These are phyloP conservation scores for Chionoecetes opilio DNA, from an alignment of 1,140 invertebrate genomes.

Conservation along the genomic window DNA sequence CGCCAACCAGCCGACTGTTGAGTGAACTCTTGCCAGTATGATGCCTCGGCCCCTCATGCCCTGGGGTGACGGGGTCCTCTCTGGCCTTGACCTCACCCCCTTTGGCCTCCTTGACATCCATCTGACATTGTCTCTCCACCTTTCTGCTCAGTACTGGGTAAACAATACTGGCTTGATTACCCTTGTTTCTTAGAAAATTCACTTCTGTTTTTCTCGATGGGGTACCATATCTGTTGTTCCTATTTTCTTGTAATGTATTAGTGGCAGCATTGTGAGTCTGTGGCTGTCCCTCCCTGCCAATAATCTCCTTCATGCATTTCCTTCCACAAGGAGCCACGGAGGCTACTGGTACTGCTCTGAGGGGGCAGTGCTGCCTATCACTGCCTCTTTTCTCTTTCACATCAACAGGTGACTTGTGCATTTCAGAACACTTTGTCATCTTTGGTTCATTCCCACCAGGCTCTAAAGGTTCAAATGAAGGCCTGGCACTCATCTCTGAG, in stretches of 20 bases:
- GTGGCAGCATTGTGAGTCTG: too few relatives aligned
- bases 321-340: background rate
- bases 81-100: background rate
- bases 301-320: background rate
- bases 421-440: background rate
- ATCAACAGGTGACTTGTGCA: background rate
- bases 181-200: background rate
- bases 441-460: background rate
- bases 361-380: background rate
- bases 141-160: background rate
- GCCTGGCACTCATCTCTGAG: background rate
- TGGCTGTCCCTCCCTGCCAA: background rate
- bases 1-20: background rate
- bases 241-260: constrained; percentile 35
- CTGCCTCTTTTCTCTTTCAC: background rate
- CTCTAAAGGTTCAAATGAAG: background rate
- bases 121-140: background rate
- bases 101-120: background rate
- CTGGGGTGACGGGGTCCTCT: background rate
- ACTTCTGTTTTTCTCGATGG: background rate
- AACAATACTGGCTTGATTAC: background rate
- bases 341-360: background rate
- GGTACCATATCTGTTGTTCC: background rate
- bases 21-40: background rate
- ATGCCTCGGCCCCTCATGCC: background rate